These are phyloP conservation scores for Rhipidura dahli DNA, from an alignment of 2,113 vertebrate genomes.

Conservation along the genomic window DNA sequence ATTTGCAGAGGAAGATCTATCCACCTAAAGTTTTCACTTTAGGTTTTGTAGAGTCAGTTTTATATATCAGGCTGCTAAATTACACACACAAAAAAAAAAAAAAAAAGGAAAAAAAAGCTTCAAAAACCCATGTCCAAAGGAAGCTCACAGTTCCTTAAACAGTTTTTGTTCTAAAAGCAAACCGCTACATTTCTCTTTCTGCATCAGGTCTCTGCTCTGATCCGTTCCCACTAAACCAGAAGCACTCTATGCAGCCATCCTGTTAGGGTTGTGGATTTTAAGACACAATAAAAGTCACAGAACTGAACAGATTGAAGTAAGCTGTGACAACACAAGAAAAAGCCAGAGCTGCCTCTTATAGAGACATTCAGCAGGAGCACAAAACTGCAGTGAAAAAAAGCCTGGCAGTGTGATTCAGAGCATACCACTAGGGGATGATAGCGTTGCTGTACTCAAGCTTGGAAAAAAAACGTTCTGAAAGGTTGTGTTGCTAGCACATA, in stretches of 20 bases:
- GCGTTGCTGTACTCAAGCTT: background rate
- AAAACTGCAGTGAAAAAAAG: background rate
- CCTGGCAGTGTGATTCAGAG: background rate
- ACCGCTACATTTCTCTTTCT: background rate
- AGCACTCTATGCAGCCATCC: background rate
- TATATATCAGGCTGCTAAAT: background rate
- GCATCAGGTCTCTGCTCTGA: background rate
- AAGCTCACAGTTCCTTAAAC: background rate
- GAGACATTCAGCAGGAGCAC: background rate
- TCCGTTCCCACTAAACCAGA: background rate
- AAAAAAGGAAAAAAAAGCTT: background rate
- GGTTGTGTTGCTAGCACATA: constrained; percentile 37
- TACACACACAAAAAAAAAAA: background rate
- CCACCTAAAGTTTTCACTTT: background rate
- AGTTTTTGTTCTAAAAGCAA: background rate
- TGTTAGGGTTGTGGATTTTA: background rate
- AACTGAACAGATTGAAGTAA: background rate
- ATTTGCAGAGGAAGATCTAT: background rate
- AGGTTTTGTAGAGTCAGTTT: background rate
- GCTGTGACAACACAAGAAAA: background rate
- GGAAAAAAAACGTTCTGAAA: constrained; percentile 49
- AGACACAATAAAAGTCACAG: background rate
- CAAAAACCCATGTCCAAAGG: background rate
- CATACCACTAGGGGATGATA: background rate
- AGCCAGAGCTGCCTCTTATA: background rate